phyloP scores from a whole-genome alignment of 2,113 vertebrate genomes.

The zebrafish (Danio rerio) region DNA sequence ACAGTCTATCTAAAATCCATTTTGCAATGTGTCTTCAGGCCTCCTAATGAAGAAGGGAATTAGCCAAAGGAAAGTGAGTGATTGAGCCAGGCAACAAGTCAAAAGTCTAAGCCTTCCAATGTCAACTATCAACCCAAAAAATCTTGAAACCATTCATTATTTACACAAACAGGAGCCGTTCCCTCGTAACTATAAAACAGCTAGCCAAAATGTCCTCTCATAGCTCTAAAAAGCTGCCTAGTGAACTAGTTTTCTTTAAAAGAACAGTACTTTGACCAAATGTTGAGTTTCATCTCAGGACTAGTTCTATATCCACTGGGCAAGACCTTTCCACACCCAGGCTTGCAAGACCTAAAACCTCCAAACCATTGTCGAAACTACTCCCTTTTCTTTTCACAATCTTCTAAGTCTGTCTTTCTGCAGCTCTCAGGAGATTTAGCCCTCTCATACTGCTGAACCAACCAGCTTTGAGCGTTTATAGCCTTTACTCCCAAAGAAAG shows the following conservation, averaged over 20 bases:
- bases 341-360: neutral
- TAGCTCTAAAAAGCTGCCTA: neutral
- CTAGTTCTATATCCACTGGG: neutral
- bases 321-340: neutral
- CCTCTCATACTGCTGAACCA: constrained; percentile 21
- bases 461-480: constrained; percentile 12
- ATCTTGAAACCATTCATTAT: neutral
- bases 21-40: no score
- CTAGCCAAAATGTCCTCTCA: neutral
- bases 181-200: neutral
- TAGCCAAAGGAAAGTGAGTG: no score
- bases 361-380: neutral
- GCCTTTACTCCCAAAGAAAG: constrained; percentile 35
- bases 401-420: constrained; percentile 27
- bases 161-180: neutral
- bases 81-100: no score
- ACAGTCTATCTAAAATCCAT: no score
- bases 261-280: neutral
- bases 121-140: no score
- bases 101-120: neutral
- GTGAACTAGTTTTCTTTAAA: neutral
- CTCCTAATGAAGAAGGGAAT: no score
- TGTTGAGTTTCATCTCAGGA: neutral
- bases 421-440: constrained; percentile 31
- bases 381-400: neutral